Evolutionary conservation across 2,888 invertebrate species (phyloP).

Genomic region (Perizoma affinitatum): DNA sequence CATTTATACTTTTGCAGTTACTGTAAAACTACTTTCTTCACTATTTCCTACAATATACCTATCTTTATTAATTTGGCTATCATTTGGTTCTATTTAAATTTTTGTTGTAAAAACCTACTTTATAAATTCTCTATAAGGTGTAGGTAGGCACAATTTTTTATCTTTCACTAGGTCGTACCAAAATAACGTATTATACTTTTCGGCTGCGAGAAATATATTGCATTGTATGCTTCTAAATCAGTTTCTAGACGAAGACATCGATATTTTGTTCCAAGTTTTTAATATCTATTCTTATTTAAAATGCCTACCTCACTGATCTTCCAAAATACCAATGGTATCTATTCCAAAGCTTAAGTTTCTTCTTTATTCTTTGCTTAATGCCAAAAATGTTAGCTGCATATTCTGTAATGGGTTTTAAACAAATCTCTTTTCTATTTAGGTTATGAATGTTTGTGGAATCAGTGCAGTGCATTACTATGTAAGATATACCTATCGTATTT

Average conservation of each 20-base stretch:
- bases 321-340: slow-evolving; percentile 71
- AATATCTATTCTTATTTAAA: not conserved
- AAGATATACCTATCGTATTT: not conserved
- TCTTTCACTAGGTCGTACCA: slow-evolving; percentile 49
- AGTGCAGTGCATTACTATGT: slow-evolving; percentile 49
- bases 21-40: slow-evolving; percentile 57
- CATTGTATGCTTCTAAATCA: too few relatives aligned
- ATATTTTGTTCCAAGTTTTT: slow-evolving; percentile 1
- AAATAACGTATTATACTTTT: too few relatives aligned
- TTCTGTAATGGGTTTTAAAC: slow-evolving; percentile 66
- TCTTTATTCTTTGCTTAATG: slow-evolving; percentile 77
- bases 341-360: slow-evolving; percentile 78
- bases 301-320: slow-evolving; percentile 23
- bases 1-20: slow-evolving; percentile 77
- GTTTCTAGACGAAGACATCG: too few relatives aligned
- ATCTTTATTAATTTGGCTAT: slow-evolving; percentile 54
- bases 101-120: slow-evolving; percentile 35
- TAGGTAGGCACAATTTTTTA: slow-evolving; percentile 39
- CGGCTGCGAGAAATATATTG: too few relatives aligned
- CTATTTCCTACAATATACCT: slow-evolving; percentile 69
- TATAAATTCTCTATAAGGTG: slow-evolving; percentile 16
- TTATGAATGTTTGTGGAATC: slow-evolving; percentile 65
- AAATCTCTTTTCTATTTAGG: slow-evolving; percentile 74
- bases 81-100: slow-evolving; percentile 36
- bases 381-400: slow-evolving; percentile 79